phyloP scores from a whole-genome alignment of 2,888 invertebrate species.

The Gonocerus acuteangulatus region DNA sequence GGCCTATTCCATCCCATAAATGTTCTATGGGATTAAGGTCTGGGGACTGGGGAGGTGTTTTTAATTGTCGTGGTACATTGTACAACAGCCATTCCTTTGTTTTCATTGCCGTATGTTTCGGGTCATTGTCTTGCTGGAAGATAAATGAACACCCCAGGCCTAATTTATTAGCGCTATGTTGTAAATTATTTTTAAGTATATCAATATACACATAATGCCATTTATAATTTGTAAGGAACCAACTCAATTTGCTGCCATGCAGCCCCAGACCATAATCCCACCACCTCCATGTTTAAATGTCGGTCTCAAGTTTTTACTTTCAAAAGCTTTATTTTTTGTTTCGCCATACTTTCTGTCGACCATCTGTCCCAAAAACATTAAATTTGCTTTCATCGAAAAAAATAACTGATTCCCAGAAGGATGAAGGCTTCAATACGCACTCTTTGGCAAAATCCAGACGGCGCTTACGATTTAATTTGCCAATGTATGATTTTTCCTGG shows the following conservation, averaged over 20 bases:
- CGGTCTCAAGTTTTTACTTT: not conserved
- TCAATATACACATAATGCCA: not conserved
- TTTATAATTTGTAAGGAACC: not conserved
- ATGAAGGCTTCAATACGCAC: not conserved
- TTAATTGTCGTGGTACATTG: not conserved
- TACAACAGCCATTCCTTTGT: slow-evolving; percentile 12
- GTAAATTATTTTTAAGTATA: not conserved
- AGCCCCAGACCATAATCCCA: not conserved
- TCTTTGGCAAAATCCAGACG: not conserved
- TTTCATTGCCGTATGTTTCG: not conserved
- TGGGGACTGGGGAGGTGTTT: slow-evolving; percentile 4
- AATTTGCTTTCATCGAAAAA: not conserved
- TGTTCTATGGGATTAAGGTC: slow-evolving; percentile 8
- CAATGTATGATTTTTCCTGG: too few species aligned
- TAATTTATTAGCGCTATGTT: not conserved
- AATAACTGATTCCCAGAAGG: not conserved
- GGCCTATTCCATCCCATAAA: not conserved
- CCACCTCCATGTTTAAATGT: slow-evolving; percentile 2
- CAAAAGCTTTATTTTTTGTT: not conserved
- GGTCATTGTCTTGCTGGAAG: slow-evolving; percentile 9
- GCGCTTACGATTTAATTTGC: not conserved
- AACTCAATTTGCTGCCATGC: not conserved
- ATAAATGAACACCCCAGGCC: not conserved
- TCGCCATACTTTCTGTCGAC: not conserved
- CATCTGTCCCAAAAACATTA: not conserved